Conservation (phyloP, 2,113 vertebrate genomes). For the Scomber scombrus region DNA sequence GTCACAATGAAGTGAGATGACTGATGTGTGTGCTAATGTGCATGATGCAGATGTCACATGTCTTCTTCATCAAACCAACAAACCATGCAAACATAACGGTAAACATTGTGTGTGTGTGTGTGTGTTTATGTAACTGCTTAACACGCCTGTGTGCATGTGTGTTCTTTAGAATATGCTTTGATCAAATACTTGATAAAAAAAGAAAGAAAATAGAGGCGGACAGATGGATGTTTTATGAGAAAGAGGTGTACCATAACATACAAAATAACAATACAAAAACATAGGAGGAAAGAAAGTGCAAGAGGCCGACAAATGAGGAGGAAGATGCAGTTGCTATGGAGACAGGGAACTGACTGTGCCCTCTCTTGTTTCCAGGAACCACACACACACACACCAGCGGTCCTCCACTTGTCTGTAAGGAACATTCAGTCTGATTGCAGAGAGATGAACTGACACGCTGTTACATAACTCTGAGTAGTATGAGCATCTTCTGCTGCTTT, state of each 20-base stretch:
- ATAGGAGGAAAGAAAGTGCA: background rate
- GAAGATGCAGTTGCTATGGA: slow-evolving; percentile 77
- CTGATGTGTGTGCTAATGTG: background rate
- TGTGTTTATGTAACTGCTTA: background rate
- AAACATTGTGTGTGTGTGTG: background rate
- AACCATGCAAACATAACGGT: slow-evolving; percentile 21
- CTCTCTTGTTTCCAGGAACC: slow-evolving; percentile 44
- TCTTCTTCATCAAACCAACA: slow-evolving; percentile 11
- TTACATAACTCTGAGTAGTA: slow-evolving; percentile 47
- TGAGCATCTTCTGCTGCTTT: background rate
- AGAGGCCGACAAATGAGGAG: slow-evolving; percentile 45
- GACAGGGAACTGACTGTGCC: slow-evolving; percentile 43
- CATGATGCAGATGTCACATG: slow-evolving; percentile 15
- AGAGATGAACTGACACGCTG: background rate
- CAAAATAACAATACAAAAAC: slow-evolving; percentile 16
- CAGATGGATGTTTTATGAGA: too few relatives aligned
- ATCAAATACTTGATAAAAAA: too few relatives aligned
- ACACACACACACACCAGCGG: background rate
- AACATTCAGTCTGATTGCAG: slow-evolving; percentile 1
- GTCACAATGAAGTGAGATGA: background rate
- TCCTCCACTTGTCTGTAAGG: background rate
- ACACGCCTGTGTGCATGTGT: slow-evolving; percentile 19
- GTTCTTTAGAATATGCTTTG: too few relatives aligned
- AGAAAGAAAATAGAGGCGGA: too few relatives aligned
- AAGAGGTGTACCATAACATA: too few relatives aligned